Evolutionary conservation across 2,888 invertebrate species (phyloP).

Genomic region (Nemapogon koenigi): DNA sequence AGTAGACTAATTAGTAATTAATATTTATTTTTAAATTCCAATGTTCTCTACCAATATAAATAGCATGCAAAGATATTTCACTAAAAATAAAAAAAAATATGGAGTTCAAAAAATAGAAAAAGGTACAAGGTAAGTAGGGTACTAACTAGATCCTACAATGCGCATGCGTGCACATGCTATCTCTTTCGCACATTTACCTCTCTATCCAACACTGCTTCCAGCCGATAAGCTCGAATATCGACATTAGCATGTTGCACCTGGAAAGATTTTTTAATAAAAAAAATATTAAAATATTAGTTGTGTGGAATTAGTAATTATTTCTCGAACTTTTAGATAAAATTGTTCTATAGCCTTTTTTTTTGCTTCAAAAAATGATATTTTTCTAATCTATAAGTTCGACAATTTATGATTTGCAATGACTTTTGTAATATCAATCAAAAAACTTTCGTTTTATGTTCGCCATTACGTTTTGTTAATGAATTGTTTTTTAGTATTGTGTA

Average conservation of each 20-base stretch:
- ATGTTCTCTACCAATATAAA: too few species aligned
- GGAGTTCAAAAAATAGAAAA: slow-evolving; percentile 1
- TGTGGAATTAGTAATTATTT: neutral
- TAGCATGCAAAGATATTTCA: slow-evolving; percentile 13
- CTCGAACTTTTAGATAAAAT: too few species aligned
- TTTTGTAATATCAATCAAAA: too few species aligned
- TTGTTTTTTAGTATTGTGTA: too few species aligned
- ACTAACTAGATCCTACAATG: too few species aligned
- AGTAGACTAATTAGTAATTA: slow-evolving; percentile 2
- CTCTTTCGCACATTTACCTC: slow-evolving; percentile 67
- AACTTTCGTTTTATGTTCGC: too few species aligned
- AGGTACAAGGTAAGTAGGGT: too few species aligned
- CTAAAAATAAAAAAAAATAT: slow-evolving; percentile 9
- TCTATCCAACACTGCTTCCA: slow-evolving; percentile 68
- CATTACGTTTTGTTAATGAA: too few species aligned
- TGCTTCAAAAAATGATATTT: too few species aligned
- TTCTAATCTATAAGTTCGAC: too few species aligned
- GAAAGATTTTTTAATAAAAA: slow-evolving; percentile 21
- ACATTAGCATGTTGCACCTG: slow-evolving; percentile 66
- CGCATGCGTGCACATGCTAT: slow-evolving; percentile 36
- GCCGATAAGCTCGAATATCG: slow-evolving; percentile 64
- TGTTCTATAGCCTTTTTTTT: too few species aligned
- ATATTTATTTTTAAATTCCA: slow-evolving; percentile 16
- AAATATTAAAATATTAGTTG: neutral
- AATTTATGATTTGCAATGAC: too few species aligned